These are phyloP conservation scores for Agriopis marginaria DNA, from an alignment of 2,888 invertebrate species.

Conservation along the genomic window DNA sequence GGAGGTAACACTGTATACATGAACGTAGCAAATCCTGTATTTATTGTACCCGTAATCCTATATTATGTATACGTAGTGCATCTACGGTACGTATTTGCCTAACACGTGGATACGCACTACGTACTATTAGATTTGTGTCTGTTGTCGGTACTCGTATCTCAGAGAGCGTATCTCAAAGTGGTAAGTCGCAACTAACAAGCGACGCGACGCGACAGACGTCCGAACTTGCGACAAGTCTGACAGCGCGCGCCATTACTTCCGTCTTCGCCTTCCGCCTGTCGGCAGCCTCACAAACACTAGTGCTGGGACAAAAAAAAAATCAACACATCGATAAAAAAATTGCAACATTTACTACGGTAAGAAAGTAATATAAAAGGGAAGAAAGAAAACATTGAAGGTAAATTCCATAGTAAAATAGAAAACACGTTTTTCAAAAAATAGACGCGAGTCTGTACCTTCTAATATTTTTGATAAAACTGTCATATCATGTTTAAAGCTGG, in stretches of 20 bases:
- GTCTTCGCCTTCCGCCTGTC: constrained; percentile 73
- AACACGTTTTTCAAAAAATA: too few relatives aligned
- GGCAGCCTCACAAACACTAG: constrained; percentile 51
- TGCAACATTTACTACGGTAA: too few relatives aligned
- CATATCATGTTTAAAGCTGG: too few relatives aligned
- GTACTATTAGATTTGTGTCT: constrained; percentile 4
- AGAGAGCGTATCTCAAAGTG: constrained; percentile 19
- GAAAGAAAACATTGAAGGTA: background rate
- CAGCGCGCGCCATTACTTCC: constrained; percentile 75
- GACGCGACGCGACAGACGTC: constrained; percentile 43
- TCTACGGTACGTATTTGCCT: background rate
- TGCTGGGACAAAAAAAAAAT: constrained; percentile 39
- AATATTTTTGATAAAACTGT: too few relatives aligned
- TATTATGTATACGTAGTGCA: too few relatives aligned
- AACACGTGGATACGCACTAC: background rate
- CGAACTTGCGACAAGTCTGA: constrained; percentile 58
- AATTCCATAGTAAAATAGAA: too few relatives aligned
- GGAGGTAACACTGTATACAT: too few relatives aligned
- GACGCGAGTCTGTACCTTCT: too few relatives aligned
- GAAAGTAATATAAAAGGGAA: background rate
- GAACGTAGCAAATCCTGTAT: too few relatives aligned
- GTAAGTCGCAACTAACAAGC: constrained; percentile 46
- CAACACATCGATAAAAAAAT: constrained; percentile 14
- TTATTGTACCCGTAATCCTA: too few relatives aligned
- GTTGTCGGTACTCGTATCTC: constrained; percentile 1